Conservation (phyloP, 2,797 vertebrate species). For the Kryptopterus vitreolus region DNA sequence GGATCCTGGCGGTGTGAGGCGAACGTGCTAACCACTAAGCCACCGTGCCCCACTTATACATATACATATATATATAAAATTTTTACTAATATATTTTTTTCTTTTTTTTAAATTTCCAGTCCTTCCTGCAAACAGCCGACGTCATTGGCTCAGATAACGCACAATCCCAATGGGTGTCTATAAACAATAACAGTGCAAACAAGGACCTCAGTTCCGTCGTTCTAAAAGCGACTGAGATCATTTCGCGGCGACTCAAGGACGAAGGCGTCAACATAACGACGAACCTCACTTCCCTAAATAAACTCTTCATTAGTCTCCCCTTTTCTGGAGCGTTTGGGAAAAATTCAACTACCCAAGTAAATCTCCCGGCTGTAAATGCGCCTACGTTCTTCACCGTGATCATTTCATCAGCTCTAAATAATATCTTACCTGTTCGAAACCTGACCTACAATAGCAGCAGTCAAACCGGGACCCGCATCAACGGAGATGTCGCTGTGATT, state of each 20-base stretch:
- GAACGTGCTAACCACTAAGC: too few relatives aligned
- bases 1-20: too few relatives aligned
- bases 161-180: constrained; percentile 63
- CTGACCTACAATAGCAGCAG: background rate
- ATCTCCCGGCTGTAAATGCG: constrained; percentile 49
- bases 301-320: constrained; percentile 21
- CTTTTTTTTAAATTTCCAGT: constrained; percentile 63
- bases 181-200: constrained; percentile 58
- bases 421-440: constrained; percentile 66
- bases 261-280: constrained; percentile 49
- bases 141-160: constrained; percentile 59
- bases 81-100: too few relatives aligned
- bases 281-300: constrained; percentile 64
- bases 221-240: constrained; percentile 73
- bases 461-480: background rate
- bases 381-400: constrained; percentile 72
- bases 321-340: constrained; percentile 50
- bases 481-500: constrained; percentile 78
- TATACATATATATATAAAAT: too few relatives aligned
- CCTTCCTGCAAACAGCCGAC: constrained; percentile 73
- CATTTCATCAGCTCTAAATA: constrained; percentile 71
- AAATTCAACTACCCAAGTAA: constrained; percentile 67
- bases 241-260: constrained; percentile 44
- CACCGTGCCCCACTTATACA: too few relatives aligned
- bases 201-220: constrained; percentile 69